Evolutionary conservation across 1,140 invertebrate species (phyloP).

Genomic region (Zaprionus ghesquierei): DNA sequence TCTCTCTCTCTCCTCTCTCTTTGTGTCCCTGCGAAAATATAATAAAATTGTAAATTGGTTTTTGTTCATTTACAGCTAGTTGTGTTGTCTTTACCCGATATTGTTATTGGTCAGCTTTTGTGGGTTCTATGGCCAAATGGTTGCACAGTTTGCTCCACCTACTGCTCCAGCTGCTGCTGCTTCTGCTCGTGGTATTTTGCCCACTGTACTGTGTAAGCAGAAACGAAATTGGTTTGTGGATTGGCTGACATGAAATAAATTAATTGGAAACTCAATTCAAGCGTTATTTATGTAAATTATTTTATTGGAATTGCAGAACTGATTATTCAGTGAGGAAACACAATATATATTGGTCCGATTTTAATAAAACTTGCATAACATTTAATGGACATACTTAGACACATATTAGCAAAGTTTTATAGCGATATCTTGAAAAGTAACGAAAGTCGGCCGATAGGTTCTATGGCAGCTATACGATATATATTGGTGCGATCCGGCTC

Average conservation of each 20-base stretch:
- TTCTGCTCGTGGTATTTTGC: background rate
- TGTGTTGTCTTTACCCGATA: constrained; percentile 75
- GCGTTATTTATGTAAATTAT: constrained; percentile 61
- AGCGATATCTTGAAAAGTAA: no score
- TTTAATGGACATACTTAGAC: no score
- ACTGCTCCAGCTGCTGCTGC: background rate
- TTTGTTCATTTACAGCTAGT: constrained; percentile 71
- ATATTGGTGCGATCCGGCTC: no score
- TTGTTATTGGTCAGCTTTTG: constrained; percentile 70
- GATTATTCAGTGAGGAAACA: background rate
- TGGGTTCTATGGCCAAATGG: constrained; percentile 24
- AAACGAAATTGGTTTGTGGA: constrained; percentile 39
- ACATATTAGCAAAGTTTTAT: no score
- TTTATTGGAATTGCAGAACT: constrained; percentile 23
- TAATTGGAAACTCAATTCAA: constrained; percentile 68
- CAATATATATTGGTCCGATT: no score
- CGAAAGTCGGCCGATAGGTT: no score
- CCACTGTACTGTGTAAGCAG: constrained; percentile 36
- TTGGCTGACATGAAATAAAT: constrained; percentile 66
- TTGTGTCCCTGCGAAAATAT: constrained; percentile 58
- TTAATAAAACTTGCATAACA: no score
- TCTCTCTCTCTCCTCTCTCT: constrained; percentile 2
- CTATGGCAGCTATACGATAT: no score
- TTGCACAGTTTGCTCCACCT: background rate
- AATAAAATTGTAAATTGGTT: constrained; percentile 81